Evolutionary conservation across 2,888 invertebrate species (phyloP), one percentile per base, ranked within the genome.

Genomic region (Exocentrus adspersus): DNA sequence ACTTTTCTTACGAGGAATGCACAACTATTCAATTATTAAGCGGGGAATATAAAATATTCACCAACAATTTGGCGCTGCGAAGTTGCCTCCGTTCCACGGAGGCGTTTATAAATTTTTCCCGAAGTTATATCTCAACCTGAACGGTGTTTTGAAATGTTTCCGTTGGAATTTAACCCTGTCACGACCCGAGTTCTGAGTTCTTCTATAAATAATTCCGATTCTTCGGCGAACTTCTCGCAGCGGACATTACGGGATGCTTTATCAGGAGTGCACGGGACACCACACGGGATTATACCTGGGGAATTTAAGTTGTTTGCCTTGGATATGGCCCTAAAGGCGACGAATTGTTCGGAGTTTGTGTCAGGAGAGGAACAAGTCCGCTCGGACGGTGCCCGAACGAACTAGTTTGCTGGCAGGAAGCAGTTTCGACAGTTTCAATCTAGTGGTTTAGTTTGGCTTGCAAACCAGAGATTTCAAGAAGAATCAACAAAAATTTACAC

Each of bases 311-410:
- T 70, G 69, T 71, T 69, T 68, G 68, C 67, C 64, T 63, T 60
- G 66, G 60, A 67, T 65, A 51, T 61, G 63, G 64, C 58, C 63
- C 65, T 61, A 60, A 48, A 62, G 68, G 63, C 62, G 61, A 64
- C 68, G 68, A 61, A 68, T 69, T 71, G 68, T 71, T 71, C 69
- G 66, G 56, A 50, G 62, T 68, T 66, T 60, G 69, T 69, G 69
- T 71, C 67, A 64, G 67, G 65, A 61, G 64, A 69, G 68, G 41
- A 53, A 37, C 42, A 53, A 21, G 32, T 21, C 42, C 30, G 21
- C 21, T 21, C 19, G 51, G 51, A 17, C 32, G 53, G 1, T 19
- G 53, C n/a, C 14, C 20, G 41, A 14, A 6, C 24, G 19, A 42
- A 21, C 53, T 41, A 41, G 53, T 53, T 28, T 16, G 24, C 21